These are phyloP conservation scores for Prunella fulvescens DNA, from an alignment of 2,113 vertebrate species.

Conservation along the genomic window DNA sequence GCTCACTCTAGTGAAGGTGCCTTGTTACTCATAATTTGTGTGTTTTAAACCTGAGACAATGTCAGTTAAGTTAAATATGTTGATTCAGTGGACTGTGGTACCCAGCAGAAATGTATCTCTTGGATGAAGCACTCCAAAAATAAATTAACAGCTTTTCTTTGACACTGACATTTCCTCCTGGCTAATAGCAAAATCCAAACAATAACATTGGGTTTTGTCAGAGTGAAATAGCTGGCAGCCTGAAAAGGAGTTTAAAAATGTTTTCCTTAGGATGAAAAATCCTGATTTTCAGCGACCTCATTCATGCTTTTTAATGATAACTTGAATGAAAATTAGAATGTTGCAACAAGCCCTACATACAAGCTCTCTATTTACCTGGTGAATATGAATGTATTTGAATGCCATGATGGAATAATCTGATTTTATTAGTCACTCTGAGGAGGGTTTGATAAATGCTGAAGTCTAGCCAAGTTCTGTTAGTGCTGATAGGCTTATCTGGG, in stretches of 20 bases:
- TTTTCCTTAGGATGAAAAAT: not conserved
- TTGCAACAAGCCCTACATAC: not conserved
- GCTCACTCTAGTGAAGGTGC: not conserved
- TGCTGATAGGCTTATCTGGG: not conserved
- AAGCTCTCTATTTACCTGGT: not conserved
- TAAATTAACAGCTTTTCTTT: not conserved
- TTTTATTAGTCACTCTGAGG: conserved; percentile 12
- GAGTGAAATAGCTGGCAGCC: not conserved
- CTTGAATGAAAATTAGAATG: not conserved
- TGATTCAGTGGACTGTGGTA: not conserved
- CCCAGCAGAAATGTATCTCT: not conserved
- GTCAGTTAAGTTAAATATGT: not conserved
- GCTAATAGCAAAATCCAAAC: not conserved
- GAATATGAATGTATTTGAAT: not conserved
- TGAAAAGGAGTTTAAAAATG: not conserved
- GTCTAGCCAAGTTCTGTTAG: not conserved
- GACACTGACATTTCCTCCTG: not conserved
- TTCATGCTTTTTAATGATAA: not conserved
- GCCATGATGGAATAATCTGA: not conserved
- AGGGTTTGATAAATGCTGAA: not conserved
- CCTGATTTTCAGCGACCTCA: not conserved
- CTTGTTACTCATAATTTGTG: not conserved
- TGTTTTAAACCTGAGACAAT: not conserved
- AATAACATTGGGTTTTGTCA: not conserved
- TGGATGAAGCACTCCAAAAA: not conserved